These are phyloP conservation scores for Campylomormyrus numenius DNA, from an alignment of 2,113 vertebrate species.

Conservation along the genomic window DNA sequence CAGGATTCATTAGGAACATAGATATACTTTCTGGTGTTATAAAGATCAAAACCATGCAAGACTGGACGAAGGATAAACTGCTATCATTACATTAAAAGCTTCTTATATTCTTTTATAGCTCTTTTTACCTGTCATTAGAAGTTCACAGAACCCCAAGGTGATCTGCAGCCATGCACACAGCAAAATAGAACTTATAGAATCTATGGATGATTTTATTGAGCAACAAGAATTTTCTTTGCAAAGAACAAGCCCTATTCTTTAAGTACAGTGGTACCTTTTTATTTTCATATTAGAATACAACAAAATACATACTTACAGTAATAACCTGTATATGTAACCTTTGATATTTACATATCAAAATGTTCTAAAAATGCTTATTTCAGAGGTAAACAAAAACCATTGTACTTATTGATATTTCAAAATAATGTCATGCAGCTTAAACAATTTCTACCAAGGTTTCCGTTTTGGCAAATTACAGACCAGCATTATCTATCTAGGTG, in stretches of 20 bases:
- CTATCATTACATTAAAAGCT: background rate
- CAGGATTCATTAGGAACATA: background rate
- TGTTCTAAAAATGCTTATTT: slow-evolving; percentile 40
- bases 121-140: background rate
- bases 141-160: background rate
- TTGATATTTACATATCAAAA: slow-evolving; percentile 17
- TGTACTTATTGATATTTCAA: slow-evolving; percentile 44
- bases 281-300: background rate
- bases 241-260: background rate
- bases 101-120: background rate
- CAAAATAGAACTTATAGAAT: background rate
- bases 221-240: background rate
- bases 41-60: background rate
- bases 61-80: background rate
- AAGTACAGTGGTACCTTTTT: background rate
- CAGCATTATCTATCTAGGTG: slow-evolving; percentile 1
- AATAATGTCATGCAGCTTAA: slow-evolving; percentile 40
- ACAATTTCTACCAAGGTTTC: slow-evolving; percentile 37
- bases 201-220: background rate
- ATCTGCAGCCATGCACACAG: background rate
- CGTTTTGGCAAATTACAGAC: slow-evolving; percentile 36
- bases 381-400: slow-evolving; percentile 41
- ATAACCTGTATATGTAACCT: background rate
- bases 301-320: background rate
- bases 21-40: background rate